Evolutionary conservation across 2,888 invertebrate species (phyloP).

Genomic region (Elegia similella): DNA sequence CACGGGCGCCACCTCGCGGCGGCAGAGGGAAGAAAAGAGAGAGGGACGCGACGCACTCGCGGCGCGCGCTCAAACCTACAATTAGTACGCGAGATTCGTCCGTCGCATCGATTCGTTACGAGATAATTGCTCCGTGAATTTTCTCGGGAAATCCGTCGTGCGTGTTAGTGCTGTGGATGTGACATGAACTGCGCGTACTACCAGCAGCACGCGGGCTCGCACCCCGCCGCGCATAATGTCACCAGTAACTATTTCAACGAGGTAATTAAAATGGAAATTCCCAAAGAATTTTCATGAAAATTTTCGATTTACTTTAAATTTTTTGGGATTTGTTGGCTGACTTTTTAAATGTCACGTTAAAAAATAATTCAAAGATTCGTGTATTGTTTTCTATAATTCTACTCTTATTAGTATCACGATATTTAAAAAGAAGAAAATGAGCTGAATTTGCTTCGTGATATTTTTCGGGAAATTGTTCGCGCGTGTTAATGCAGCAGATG

Average conservation of each 20-base stretch:
- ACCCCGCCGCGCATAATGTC: slow-evolving; percentile 68
- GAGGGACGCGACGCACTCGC: slow-evolving; percentile 45
- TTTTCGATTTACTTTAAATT: background rate
- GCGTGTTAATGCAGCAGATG: slow-evolving; percentile 54
- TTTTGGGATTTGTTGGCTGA: background rate
- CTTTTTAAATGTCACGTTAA: too few relatives aligned
- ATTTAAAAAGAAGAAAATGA: too few relatives aligned
- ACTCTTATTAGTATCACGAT: too few relatives aligned
- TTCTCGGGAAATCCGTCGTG: slow-evolving; percentile 49
- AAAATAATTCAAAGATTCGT: too few relatives aligned
- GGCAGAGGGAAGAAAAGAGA: slow-evolving; percentile 50
- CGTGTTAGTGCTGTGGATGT: slow-evolving; percentile 52
- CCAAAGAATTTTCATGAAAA: background rate
- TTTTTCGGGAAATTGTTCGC: slow-evolving; percentile 49
- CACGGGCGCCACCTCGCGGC: slow-evolving; percentile 44
- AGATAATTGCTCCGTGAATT: slow-evolving; percentile 73
- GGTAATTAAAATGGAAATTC: slow-evolving; percentile 44
- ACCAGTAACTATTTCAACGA: slow-evolving; percentile 74
- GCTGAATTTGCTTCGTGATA: slow-evolving; percentile 53
- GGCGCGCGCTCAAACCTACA: slow-evolving; percentile 64
- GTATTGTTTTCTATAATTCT: too few relatives aligned
- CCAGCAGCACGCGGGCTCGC: slow-evolving; percentile 69
- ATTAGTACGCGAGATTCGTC: slow-evolving; percentile 80
- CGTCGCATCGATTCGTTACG: slow-evolving; percentile 80
- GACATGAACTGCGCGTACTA: slow-evolving; percentile 78